Base-by-base conservation (phyloP, 2,797 vertebrate species). In the Gambusia yucatana region DNA sequence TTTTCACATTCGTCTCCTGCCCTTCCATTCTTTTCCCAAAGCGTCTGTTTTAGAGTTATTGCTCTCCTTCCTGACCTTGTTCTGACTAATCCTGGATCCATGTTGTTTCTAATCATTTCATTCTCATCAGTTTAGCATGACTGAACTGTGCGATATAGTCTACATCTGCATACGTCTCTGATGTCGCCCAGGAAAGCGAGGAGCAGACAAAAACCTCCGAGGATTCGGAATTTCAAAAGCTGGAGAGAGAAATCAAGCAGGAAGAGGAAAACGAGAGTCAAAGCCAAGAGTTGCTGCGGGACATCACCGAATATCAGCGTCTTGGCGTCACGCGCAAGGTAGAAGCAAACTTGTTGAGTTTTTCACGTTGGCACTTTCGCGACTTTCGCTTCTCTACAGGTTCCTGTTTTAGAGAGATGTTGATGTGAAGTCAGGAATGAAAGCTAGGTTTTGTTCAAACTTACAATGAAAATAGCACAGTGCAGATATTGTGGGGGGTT, bases 141-240 rank as follows among this genome's bases (percentile, higher is more conserved):
- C 76, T 80, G 39, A 22, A 50, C 22, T 17, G 41, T 16, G 33
- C 72, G 10, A 55, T 25, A 1, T 73, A 30, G 11, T 55, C 5
- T 69, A 33, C 59, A 4, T 67, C 36, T 70, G 41, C 77, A 47
- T 73, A 52, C 55, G 3, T 78, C 0, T 81, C 25, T 85, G 55
- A 20, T 85, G 65, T 77, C 50, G 75, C 22, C 70, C 89, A 98
- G 97, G 97, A 97, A 85, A 91, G 94, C 0, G 97, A 97, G 87
- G 91, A 95, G 41, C 82, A 97, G 91, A 95, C 95, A 50, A 98
- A 97, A 93, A 95, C 94, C 77, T 96, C 97, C 79, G 98, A 98
- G 93, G 97, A 99, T 86, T 82, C 98, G 83, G 98, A 99, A 92
- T 98, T 99, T 94, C 98, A 98, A 86, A 97, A 98, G 88, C 94